Percentiles rank a stretch among this genome's conserved stretches.
phyloP scores from a whole-genome alignment of 2,888 invertebrate species.

The Herminia tarsipennalis region DNA sequence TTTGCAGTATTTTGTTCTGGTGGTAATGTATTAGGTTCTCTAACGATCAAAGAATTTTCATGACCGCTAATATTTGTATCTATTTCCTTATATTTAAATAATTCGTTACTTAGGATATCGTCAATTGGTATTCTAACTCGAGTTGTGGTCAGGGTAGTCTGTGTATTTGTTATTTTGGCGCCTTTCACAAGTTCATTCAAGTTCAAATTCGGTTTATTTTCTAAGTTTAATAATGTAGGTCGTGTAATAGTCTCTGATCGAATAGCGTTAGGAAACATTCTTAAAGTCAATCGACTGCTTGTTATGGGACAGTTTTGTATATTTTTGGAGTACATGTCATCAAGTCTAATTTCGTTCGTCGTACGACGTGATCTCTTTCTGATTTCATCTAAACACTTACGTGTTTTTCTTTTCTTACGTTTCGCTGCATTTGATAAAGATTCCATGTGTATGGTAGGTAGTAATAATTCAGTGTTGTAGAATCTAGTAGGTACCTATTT shows the following conservation, averaged over 20 bases:
- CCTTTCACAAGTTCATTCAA: slow-evolving; percentile 31
- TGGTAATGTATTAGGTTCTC: slow-evolving; percentile 9
- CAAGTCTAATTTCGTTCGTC: slow-evolving; percentile 16
- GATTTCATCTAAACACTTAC: slow-evolving; percentile 69
- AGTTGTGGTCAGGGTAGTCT: slow-evolving; percentile 8
- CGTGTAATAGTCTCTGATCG: slow-evolving; percentile 73
- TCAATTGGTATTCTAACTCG: slow-evolving; percentile 12
- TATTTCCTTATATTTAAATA: slow-evolving; percentile 1
- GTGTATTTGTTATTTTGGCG: slow-evolving; percentile 11
- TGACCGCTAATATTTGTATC: slow-evolving; percentile 3
- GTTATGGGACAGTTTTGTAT: slow-evolving; percentile 53
- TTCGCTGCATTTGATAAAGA: slow-evolving; percentile 45
- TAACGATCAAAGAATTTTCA: slow-evolving; percentile 6
- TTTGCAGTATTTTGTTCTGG: slow-evolving; percentile 3
- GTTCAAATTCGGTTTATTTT: slow-evolving; percentile 36
- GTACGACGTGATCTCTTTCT: slow-evolving; percentile 58
- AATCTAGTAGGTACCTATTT: too few relatives aligned
- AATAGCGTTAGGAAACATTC: slow-evolving; percentile 67
- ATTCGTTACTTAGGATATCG: background rate
- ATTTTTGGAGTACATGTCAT: slow-evolving; percentile 26
- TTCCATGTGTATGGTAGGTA: too few relatives aligned
- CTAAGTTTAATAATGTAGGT: slow-evolving; percentile 49
- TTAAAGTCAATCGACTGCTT: slow-evolving; percentile 64
- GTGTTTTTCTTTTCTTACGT: slow-evolving; percentile 69
- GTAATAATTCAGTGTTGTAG: too few relatives aligned